Evolutionary conservation across 2,797 vertebrate species (phyloP).

Genomic region (Tokudaia tokunoshimensis): DNA sequence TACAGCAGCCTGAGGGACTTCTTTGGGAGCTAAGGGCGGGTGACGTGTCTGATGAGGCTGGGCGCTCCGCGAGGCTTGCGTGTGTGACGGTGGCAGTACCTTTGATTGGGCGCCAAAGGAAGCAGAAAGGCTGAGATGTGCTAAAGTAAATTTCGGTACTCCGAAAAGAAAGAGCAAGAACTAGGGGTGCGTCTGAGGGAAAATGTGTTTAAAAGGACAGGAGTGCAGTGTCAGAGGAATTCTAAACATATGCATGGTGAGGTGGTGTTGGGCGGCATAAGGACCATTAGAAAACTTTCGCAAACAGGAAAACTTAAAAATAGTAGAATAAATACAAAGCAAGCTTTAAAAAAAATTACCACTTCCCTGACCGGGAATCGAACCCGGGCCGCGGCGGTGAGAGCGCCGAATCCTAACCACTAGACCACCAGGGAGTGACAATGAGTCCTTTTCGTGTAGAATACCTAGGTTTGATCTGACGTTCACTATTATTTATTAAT

Average conservation of each 20-base stretch:
- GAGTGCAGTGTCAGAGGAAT: neutral
- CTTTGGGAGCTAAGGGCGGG: neutral
- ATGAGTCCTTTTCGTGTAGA: rapidly evolving
- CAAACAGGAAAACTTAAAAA: no score
- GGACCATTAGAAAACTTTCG: no score
- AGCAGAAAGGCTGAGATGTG: neutral
- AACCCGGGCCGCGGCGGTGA: slow-evolving; percentile 86
- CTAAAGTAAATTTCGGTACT: neutral
- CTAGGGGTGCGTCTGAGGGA: rapidly evolving
- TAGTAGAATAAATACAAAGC: no score
- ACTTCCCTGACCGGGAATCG: slow-evolving; percentile 86
- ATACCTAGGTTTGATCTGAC: neutral
- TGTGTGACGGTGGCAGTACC: neutral
- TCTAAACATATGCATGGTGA: neutral
- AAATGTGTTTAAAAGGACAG: neutral
- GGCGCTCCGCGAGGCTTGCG: neutral
- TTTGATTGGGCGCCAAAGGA: neutral
- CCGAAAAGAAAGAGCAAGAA: neutral
- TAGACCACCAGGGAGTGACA: slow-evolving; percentile 84
- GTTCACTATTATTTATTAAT: neutral
- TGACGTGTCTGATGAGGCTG: neutral
- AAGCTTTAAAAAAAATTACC: rapidly evolving
- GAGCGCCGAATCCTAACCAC: slow-evolving; percentile 86
- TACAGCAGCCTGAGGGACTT: neutral
- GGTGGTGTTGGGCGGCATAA: neutral